A percentile compares a stretch with the other conserved stretches of the same genome.
Evolutionary conservation across 2,888 invertebrate species (phyloP).

Genomic region (Neoitamus cyanurus): DNA sequence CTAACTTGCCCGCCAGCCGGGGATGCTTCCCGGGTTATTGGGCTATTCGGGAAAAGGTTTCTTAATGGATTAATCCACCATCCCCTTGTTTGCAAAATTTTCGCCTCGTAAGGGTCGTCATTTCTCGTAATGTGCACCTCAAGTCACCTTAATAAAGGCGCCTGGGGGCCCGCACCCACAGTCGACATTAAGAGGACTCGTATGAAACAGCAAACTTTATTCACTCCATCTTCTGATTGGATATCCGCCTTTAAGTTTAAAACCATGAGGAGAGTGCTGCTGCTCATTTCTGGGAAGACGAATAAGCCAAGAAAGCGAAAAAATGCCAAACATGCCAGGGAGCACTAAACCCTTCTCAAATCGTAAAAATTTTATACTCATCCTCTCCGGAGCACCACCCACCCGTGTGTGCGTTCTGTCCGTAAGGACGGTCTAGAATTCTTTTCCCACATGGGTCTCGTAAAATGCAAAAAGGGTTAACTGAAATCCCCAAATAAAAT

Average conservation of each 20-base stretch:
- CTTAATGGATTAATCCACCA: background rate
- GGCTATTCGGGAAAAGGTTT: background rate
- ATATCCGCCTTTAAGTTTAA: background rate
- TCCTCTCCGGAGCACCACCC: background rate
- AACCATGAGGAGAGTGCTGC: background rate
- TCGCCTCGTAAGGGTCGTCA: background rate
- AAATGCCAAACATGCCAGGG: background rate
- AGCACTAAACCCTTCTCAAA: constrained; percentile 21
- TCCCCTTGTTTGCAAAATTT: background rate
- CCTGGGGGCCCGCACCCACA: background rate
- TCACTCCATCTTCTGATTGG: background rate
- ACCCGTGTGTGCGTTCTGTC: background rate
- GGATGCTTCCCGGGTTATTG: no score
- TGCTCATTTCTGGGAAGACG: background rate
- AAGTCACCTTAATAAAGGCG: background rate
- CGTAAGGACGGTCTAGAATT: background rate
- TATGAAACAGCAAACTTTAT: background rate
- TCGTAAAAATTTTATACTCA: constrained; percentile 29
- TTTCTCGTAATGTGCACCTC: background rate
- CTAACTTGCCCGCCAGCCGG: background rate
- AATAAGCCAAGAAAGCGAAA: background rate
- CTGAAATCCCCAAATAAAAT: constrained; percentile 31
- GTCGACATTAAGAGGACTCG: background rate
- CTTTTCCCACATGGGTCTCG: constrained; percentile 33
- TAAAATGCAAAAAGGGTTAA: constrained; percentile 35